Base-by-base conservation (phyloP, 92 coral and sea anemone species). In the Hydrozoanthus gracilis region DNA sequence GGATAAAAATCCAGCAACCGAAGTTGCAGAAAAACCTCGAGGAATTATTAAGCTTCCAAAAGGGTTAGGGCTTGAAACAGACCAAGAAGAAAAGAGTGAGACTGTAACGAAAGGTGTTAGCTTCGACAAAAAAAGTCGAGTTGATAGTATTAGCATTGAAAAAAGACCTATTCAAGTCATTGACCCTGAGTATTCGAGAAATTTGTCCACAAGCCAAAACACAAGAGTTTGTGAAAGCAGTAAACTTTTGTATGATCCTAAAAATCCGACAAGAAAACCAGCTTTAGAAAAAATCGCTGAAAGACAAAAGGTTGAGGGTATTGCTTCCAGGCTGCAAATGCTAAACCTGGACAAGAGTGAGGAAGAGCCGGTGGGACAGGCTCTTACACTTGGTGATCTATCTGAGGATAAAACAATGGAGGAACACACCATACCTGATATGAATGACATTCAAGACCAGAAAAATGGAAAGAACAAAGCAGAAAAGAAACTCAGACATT, bases 11-110 rank as follows among this genome's bases (percentile, higher is more conserved):
- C 49, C 49, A 52, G 72, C 14, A 27, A 27, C 44, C 51, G 61
- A 83, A 12, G 52, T 51, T 39, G 7, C 50, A 10, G 55, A 18
- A 65, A 90, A 83, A 16, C 82, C 91, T 18, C 80, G 95, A 61
- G 98, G 98, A 39, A 92, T 94, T 64, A 89, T 94, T 50, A 89
- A 92, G 72, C 82, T 94, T 11, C 98, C 98, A 0, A 85, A 94
- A 69, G 94, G 95, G 3, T 51, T 94, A 70, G 88, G 77, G 76
- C 86, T 91, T 39, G 71, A 51, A 18, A 52, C 52, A 7, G 80
- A 76, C 17, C 68, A 17, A 14, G 83, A 65, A 47, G 78, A 84
- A 82, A 71, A 51, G 56, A 83, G 56, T 66, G 15, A 8, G 20
- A 47, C 58, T 65, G 39, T 45, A 44, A 35, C n/a, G 55, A 48